Conservation (phyloP, 2,113 vertebrate species). For the Heterocephalus glaber region DNA sequence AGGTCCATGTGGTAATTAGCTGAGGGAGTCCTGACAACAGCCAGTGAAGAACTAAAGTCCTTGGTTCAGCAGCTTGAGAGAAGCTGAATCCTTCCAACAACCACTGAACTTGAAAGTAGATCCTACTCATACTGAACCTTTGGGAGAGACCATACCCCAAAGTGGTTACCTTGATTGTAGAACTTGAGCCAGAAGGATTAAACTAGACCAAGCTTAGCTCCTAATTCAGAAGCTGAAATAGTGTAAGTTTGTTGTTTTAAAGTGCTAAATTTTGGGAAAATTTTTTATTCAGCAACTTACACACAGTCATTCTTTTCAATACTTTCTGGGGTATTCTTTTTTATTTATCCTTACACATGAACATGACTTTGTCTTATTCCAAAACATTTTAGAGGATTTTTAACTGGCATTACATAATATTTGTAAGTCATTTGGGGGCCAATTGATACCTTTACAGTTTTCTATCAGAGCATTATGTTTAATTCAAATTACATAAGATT, state of each 20-base stretch:
- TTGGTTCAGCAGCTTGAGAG: background rate
- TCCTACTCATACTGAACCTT: background rate
- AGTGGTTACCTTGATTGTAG: background rate
- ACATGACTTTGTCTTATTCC: background rate
- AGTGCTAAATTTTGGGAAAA: background rate
- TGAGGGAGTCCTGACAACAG: background rate
- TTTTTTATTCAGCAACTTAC: background rate
- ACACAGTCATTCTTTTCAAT: background rate
- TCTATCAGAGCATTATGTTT: background rate
- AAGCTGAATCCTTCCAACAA: background rate
- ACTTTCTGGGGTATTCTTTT: background rate
- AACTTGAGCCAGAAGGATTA: background rate
- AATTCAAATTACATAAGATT: background rate
- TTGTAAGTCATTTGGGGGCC: background rate
- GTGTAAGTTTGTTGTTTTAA: background rate
- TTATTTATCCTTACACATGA: constrained; percentile 2
- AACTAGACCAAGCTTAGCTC: background rate
- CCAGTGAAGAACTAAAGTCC: background rate
- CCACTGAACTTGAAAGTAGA: background rate
- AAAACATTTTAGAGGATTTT: constrained; percentile 9
- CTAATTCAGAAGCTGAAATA: background rate
- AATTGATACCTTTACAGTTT: background rate
- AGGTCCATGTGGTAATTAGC: background rate
- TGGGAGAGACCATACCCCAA: background rate
- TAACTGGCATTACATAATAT: background rate